Conservation (phyloP, 2,888 invertebrate genomes). For the Meloe dianella region DNA sequence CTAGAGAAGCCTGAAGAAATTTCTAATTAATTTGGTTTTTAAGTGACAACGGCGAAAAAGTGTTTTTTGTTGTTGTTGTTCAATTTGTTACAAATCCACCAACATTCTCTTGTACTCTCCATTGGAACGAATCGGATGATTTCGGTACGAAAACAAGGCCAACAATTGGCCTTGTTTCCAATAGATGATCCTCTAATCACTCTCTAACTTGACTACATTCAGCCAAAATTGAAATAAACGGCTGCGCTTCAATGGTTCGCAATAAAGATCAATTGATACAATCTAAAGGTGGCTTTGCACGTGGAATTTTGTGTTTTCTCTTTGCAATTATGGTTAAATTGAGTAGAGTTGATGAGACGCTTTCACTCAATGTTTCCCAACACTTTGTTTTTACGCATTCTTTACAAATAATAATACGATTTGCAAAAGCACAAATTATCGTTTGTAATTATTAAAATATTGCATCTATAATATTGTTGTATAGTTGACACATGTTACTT, state of each 20-base stretch:
- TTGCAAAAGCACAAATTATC: too few relatives aligned
- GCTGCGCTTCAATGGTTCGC: too few relatives aligned
- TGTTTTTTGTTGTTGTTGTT: not conserved
- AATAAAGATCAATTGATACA: not conserved
- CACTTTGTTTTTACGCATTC: too few relatives aligned
- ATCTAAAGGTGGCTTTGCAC: too few relatives aligned
- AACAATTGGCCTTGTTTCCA: not conserved
- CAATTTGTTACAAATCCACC: too few relatives aligned
- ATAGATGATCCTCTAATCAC: not conserved
- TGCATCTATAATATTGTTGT: not conserved
- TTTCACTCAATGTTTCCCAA: too few relatives aligned
- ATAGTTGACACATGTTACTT: conserved; percentile 1
- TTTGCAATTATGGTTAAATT: too few relatives aligned
- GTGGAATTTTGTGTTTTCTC: too few relatives aligned
- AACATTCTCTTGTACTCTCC: not conserved
- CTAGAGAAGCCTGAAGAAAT: not conserved
- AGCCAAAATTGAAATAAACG: too few relatives aligned
- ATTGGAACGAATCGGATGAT: too few relatives aligned
- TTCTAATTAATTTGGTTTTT: not conserved
- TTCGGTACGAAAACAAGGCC: not conserved
- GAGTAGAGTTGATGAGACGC: not conserved
- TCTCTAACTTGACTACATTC: too few relatives aligned
- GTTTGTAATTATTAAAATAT: not conserved
- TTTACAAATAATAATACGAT: too few relatives aligned
- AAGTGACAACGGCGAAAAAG: not conserved